These are phyloP conservation scores for Hemiprocne comata DNA, from an alignment of 2,113 vertebrate species.

Conservation along the genomic window DNA sequence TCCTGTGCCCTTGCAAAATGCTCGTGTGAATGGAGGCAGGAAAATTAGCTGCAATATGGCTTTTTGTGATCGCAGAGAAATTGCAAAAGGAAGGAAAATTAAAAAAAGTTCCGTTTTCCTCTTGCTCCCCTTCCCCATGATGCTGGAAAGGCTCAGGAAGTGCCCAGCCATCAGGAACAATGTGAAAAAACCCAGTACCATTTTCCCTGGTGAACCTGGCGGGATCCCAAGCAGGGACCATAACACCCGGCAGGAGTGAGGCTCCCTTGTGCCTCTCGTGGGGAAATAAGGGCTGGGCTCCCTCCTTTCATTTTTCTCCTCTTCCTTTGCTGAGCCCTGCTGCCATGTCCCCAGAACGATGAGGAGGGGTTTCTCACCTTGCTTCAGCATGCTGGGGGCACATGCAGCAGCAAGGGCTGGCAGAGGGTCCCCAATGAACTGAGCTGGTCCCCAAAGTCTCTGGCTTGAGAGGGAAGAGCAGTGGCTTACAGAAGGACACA, in stretches of 20 bases:
- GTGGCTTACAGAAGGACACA: neutral
- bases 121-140: constrained; percentile 72
- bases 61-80: constrained; percentile 78
- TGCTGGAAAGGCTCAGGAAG: constrained; percentile 80
- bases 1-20: constrained; percentile 47
- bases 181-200: constrained; percentile 56
- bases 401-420: neutral
- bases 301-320: neutral
- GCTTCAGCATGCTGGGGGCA: neutral
- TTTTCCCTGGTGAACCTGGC: constrained; percentile 77
- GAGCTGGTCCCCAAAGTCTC: neutral
- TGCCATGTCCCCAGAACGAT: neutral
- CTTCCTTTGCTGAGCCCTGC: neutral
- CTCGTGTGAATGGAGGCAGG: constrained; percentile 68
- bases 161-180: constrained; percentile 79
- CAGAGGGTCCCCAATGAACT: neutral
- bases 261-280: neutral
- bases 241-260: neutral
- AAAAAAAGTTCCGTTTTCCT: constrained; percentile 75
- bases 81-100: constrained; percentile 72
- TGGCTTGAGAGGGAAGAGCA: neutral
- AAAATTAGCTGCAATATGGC: constrained; percentile 77
- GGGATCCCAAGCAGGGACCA: constrained; percentile 34
- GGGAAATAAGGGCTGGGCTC: neutral
- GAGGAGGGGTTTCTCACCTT: neutral